Evolutionary conservation across 1,140 invertebrate species (phyloP), one percentile per base, ranked within the genome.

Genomic region (Polypedilum pembai): DNA sequence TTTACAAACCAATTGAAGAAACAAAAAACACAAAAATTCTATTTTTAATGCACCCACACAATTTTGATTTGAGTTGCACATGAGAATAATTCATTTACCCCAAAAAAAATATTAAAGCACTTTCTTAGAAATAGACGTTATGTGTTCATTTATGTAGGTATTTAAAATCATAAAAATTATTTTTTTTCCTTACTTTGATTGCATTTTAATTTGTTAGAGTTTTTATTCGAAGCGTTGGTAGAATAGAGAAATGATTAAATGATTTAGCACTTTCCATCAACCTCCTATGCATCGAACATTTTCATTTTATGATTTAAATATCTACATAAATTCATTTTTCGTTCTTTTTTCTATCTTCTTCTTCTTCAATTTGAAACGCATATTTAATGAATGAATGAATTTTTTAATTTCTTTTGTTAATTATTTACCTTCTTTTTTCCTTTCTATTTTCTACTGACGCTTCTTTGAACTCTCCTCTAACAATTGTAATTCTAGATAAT

Each of bases 271-370:
- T 56, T 56, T 56, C 12, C 3, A 15, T 15, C 12, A 56, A 12
- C n/a, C 0, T n/a, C 45, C 15, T 15, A 3, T 56, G 45, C 45
- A n/a, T 1, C 45, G 0, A n/a, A 12, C 4, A 56, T 56, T 56
- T 56, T 56, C 45, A n/a, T 45, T 18, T 69, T 69, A 69, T 69
- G 65, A 69, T 69, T 69, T 69, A 69, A 69, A 69, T 69, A 69
- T 69, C 65, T 69, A 69, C 65, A 69, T 69, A 69, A 69, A 20
- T 56, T 56, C n/a, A 15, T 56, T 56, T 56, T 15, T 33, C 24
- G n/a, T 56, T 45, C 41, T 45, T 56, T 56, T 3, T n/a, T 56
- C 45, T 56, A 56, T 56, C 24, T 33, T 56, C 45, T 56, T 56
- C 45, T n/a, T 33, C 24, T 33, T 33, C 24, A 33, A 33, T 33